Conservation (phyloP, 2,888 invertebrate species). For the Sphinx pinastri region DNA sequence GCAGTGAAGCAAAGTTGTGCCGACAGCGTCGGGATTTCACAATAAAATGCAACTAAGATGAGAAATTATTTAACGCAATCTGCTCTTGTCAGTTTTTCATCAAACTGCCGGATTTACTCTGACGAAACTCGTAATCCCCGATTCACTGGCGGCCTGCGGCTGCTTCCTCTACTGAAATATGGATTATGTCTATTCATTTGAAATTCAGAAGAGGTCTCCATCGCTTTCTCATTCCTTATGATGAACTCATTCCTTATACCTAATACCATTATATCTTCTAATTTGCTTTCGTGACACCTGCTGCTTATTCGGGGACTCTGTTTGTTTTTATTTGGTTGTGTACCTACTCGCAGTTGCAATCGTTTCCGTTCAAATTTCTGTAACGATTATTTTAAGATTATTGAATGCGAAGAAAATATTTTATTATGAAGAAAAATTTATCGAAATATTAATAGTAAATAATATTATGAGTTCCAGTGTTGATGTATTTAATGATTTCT, state of each 20-base stretch:
- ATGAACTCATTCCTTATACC: constrained; percentile 48
- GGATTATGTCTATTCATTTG: constrained; percentile 66
- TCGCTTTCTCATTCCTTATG: constrained; percentile 58
- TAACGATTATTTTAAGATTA: background rate
- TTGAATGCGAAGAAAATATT: background rate
- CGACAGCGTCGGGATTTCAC: constrained; percentile 11
- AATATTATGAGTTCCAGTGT: too few species aligned
- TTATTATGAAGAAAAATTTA: too few species aligned
- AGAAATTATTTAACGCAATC: constrained; percentile 36
- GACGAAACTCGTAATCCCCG: constrained; percentile 50
- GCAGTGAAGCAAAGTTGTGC: constrained; percentile 14
- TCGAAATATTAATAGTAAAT: too few species aligned
- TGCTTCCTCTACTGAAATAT: constrained; percentile 59
- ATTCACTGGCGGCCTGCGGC: constrained; percentile 44
- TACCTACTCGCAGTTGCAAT: background rate
- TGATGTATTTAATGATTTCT: too few species aligned
- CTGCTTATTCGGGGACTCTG: background rate
- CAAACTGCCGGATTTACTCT: constrained; percentile 43
- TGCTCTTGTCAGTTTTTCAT: constrained; percentile 46
- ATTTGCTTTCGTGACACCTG: constrained; percentile 21
- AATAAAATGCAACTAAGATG: constrained; percentile 46
- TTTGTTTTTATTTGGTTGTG: background rate
- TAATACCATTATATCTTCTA: constrained; percentile 21
- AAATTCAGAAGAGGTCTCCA: constrained; percentile 63
- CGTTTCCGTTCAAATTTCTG: background rate